These are phyloP conservation scores for Formica aserva DNA, from an alignment of 2,888 invertebrate genomes.

Conservation along the genomic window DNA sequence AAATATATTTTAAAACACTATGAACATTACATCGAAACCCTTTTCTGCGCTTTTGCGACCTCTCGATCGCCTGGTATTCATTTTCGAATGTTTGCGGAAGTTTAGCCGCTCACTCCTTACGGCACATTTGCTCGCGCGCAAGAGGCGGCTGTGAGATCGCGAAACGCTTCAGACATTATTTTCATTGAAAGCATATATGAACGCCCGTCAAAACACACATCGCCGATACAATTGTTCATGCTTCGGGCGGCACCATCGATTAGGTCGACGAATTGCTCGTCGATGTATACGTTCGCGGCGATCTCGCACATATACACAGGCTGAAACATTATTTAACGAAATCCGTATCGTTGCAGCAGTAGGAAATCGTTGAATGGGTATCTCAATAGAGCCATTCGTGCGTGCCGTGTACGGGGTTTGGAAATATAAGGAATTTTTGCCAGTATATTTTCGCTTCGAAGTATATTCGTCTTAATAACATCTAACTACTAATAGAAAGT, in stretches of 20 bases:
- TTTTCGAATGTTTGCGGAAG: slow-evolving; percentile 69
- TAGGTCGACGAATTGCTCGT: slow-evolving; percentile 44
- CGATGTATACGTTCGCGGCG: slow-evolving; percentile 13
- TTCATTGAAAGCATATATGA: slow-evolving; percentile 61
- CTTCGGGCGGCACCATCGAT: slow-evolving; percentile 46
- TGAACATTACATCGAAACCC: slow-evolving; percentile 39
- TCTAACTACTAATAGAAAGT: background rate
- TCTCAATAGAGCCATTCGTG: slow-evolving; percentile 9
- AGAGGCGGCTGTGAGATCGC: slow-evolving; percentile 44
- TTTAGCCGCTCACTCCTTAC: slow-evolving; percentile 54
- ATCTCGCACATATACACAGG: slow-evolving; percentile 12
- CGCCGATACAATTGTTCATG: slow-evolving; percentile 35
- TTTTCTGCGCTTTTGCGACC: slow-evolving; percentile 44
- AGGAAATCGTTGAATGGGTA: slow-evolving; percentile 27
- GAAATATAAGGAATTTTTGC: slow-evolving; percentile 24
- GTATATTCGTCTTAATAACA: background rate
- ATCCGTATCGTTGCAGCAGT: slow-evolving; percentile 17
- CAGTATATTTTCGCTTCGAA: background rate
- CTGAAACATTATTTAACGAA: slow-evolving; percentile 47
- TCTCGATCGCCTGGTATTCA: slow-evolving; percentile 57
- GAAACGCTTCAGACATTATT: slow-evolving; percentile 55
- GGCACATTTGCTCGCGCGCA: slow-evolving; percentile 61
- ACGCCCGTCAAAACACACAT: slow-evolving; percentile 57
- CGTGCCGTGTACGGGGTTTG: background rate
- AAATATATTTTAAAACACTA: slow-evolving; percentile 34